phyloP scores from a whole-genome alignment of 2,797 vertebrate genomes.

The Bufotes viridis region DNA sequence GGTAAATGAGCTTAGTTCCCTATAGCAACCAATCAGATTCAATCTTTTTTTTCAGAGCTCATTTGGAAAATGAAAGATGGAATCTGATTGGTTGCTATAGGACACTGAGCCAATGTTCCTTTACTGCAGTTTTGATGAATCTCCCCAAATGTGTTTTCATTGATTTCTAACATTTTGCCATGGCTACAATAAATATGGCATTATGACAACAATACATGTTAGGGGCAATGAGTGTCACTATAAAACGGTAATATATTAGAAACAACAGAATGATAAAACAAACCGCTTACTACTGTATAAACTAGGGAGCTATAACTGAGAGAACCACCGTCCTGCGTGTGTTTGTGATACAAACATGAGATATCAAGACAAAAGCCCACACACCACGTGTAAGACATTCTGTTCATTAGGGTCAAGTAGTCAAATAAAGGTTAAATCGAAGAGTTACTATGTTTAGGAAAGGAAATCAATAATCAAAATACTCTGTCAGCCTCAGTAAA shows the following conservation, averaged over 20 bases:
- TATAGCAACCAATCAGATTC: too few relatives aligned
- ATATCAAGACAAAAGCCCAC: not conserved
- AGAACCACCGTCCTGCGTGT: not conserved
- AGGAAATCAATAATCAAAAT: constrained; percentile 46
- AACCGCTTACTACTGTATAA: not conserved
- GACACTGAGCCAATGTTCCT: too few relatives aligned
- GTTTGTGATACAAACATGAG: not conserved
- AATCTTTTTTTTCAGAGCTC: too few relatives aligned
- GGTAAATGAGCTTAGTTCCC: too few relatives aligned
- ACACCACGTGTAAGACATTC: constrained; percentile 14
- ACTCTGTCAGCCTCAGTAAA: constrained; percentile 31
- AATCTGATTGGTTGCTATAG: too few relatives aligned
- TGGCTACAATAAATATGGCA: not conserved
- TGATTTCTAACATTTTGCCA: too few relatives aligned
- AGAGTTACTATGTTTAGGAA: constrained; percentile 25
- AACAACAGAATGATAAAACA: not conserved
- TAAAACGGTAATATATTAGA: not conserved
- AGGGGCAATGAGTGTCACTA: not conserved
- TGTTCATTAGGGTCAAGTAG: constrained; percentile 22
- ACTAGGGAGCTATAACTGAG: not conserved
- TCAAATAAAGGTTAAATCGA: constrained; percentile 25
- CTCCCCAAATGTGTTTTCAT: too few relatives aligned
- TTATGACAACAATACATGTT: not conserved
- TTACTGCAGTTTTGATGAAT: too few relatives aligned
- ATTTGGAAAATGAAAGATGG: too few relatives aligned